Evolutionary conservation across 2,797 vertebrate genomes (phyloP).

Genomic region (Protonibea diacanthus): DNA sequence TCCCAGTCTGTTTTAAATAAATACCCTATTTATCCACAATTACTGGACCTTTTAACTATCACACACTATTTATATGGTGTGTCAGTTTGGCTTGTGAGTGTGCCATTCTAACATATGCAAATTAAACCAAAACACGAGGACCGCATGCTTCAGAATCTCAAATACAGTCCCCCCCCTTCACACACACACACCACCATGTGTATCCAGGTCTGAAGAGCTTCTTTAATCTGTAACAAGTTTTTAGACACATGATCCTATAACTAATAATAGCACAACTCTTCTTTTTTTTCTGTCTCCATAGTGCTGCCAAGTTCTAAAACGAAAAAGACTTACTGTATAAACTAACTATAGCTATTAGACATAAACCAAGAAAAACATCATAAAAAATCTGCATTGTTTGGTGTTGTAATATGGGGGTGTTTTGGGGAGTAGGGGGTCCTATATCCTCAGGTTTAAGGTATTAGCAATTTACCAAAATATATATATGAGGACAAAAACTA

Average conservation of each 20-base stretch:
- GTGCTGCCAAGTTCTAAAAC: conserved; percentile 75
- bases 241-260: conserved; percentile 74
- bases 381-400: conserved; percentile 77
- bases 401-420: conserved; percentile 84
- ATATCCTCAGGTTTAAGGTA: conserved; percentile 81
- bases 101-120: conserved; percentile 78
- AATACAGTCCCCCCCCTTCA: conserved; percentile 30
- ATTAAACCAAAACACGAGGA: conserved; percentile 63
- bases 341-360: conserved; percentile 78
- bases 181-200: conserved; percentile 10
- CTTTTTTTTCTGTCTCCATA: conserved; percentile 75
- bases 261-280: conserved; percentile 86
- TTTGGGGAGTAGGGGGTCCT: conserved; percentile 82
- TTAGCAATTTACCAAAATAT: conserved; percentile 73
- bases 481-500: conserved; percentile 58
- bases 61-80: conserved; percentile 51
- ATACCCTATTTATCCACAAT: conserved; percentile 43
- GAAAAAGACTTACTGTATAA: conserved; percentile 46
- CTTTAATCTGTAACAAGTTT: conserved; percentile 63
- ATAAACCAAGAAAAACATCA: conserved; percentile 58
- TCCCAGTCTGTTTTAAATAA: conserved; percentile 59
- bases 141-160: conserved; percentile 62
- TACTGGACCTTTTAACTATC: conserved; percentile 48
- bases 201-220: conserved; percentile 64
- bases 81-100: conserved; percentile 64